Evolutionary conservation across 2,113 vertebrate genomes (phyloP).

Genomic region (Leuciscus idus): DNA sequence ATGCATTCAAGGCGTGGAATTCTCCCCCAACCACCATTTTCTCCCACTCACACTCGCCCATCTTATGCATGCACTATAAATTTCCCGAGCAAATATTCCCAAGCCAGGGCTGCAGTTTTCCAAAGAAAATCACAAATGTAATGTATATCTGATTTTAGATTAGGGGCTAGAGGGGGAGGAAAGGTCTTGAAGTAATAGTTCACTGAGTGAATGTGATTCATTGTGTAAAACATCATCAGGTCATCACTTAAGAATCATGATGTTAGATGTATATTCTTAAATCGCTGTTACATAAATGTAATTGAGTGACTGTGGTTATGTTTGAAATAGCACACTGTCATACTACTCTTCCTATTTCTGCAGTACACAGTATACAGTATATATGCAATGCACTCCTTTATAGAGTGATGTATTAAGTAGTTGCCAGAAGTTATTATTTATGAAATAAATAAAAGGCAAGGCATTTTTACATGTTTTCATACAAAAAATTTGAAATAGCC

Average conservation of each 20-base stretch:
- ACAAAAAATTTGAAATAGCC: too few species aligned
- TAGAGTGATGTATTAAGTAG: neutral
- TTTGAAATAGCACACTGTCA: neutral
- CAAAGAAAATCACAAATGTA: slow-evolving; percentile 76
- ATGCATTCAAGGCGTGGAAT: slow-evolving; percentile 75
- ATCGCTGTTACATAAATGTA: neutral
- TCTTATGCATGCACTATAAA: slow-evolving; percentile 79
- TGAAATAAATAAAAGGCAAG: too few species aligned
- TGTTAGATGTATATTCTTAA: neutral
- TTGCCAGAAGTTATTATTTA: neutral
- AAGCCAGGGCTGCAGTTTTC: slow-evolving; percentile 74
- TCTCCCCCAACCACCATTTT: slow-evolving; percentile 49
- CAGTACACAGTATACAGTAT: neutral
- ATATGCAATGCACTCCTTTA: neutral
- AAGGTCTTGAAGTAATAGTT: slow-evolving; percentile 38
- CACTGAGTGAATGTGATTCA: neutral
- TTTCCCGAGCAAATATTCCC: slow-evolving; percentile 81
- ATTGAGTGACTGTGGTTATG: neutral
- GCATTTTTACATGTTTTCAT: too few species aligned
- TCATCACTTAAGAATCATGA: neutral
- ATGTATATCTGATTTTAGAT: slow-evolving; percentile 73
- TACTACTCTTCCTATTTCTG: neutral
- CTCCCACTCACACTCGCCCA: slow-evolving; percentile 63
- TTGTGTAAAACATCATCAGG: neutral
- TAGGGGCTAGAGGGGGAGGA: slow-evolving; percentile 56